phyloP scores from a whole-genome alignment of 2,888 invertebrate genomes.

The Agriopis leucophaearia region DNA sequence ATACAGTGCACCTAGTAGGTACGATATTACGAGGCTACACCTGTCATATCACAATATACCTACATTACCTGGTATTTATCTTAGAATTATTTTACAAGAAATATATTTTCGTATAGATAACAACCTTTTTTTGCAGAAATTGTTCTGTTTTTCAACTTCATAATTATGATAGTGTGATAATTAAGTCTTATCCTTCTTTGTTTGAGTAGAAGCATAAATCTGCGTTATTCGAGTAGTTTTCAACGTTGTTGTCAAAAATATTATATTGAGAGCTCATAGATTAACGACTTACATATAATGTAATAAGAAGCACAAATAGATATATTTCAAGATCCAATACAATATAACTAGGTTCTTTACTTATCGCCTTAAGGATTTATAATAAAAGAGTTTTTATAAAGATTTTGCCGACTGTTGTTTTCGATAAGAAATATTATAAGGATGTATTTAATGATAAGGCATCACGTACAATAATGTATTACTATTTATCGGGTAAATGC shows the following conservation, averaged over 20 bases:
- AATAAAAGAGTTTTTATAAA: constrained; percentile 47
- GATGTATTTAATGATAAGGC: constrained; percentile 63
- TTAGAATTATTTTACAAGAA: background rate
- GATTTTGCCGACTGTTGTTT: constrained; percentile 57
- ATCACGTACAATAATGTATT: constrained; percentile 50
- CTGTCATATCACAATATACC: background rate
- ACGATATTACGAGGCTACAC: background rate
- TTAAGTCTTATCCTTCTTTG: background rate
- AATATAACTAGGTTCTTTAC: constrained; percentile 5
- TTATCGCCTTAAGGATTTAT: constrained; percentile 21
- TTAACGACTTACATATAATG: too few relatives aligned
- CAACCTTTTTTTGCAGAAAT: background rate
- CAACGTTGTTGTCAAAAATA: constrained; percentile 1
- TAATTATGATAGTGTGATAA: background rate
- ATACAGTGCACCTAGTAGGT: too few relatives aligned
- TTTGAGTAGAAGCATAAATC: background rate
- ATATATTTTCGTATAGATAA: constrained; percentile 1
- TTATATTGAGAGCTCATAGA: too few relatives aligned
- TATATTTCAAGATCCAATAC: constrained; percentile 6
- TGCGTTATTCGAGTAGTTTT: background rate
- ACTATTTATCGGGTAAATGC: constrained; percentile 58
- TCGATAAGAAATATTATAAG: constrained; percentile 58
- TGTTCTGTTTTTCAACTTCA: background rate
- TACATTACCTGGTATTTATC: background rate
- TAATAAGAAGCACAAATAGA: too few relatives aligned